Percentiles rank a stretch among this genome's conserved stretches.
Conservation (phyloP, 2,113 vertebrate genomes). For the Prionailurus viverrinus region DNA sequence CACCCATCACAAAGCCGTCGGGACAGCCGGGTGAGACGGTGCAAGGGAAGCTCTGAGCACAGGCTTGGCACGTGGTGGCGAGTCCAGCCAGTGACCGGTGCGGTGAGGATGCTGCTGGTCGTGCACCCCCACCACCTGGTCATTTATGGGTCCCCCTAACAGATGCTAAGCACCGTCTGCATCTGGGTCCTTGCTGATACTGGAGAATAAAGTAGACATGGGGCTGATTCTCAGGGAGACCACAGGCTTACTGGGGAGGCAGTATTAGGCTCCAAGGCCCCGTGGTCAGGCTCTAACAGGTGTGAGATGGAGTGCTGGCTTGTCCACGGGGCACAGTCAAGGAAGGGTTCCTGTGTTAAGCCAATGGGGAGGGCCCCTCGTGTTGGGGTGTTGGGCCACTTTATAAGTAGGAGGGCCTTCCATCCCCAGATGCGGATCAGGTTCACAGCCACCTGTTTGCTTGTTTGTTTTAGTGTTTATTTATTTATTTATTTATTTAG, state of each 20-base stretch:
- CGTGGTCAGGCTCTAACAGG: not conserved
- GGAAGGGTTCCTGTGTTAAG: not conserved
- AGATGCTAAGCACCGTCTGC: not conserved
- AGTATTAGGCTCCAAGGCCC: not conserved
- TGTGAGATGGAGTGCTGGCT: not conserved
- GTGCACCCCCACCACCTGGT: fast-evolving
- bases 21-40: not conserved
- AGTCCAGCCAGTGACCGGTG: not conserved
- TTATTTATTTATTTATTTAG: too few species aligned
- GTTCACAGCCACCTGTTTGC: too few species aligned
- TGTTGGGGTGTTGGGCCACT: not conserved
- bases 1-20: not conserved
- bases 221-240: not conserved
- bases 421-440: not conserved
- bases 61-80: not conserved
- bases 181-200: not conserved
- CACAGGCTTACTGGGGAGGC: not conserved
- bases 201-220: not conserved
- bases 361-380: not conserved
- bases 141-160: fast-evolving
- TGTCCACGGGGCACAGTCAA: not conserved
- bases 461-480: too few species aligned
- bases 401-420: not conserved
- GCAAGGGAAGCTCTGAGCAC: not conserved
- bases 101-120: not conserved